phyloP scores from a whole-genome alignment of 2,797 vertebrate species.

The Nyctalus aviator region DNA sequence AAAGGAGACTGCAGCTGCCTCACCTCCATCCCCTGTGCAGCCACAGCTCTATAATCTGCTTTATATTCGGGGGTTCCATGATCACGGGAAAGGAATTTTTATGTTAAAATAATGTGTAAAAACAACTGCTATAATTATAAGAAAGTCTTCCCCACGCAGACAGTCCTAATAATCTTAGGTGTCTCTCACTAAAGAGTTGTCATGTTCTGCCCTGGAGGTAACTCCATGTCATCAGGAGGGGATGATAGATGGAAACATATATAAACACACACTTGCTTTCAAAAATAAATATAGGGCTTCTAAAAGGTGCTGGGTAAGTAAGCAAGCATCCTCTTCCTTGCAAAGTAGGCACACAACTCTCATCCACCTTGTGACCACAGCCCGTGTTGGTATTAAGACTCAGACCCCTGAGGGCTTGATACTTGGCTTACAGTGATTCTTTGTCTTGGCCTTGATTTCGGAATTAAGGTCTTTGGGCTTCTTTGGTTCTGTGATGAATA shows the following conservation, averaged over 20 bases:
- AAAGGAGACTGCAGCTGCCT: fast-evolving
- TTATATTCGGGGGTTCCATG: neutral
- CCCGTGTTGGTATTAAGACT: constrained; percentile 20
- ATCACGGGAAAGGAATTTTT: neutral
- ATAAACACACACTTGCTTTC: constrained; percentile 53
- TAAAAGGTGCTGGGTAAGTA: constrained; percentile 12
- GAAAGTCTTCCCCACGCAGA: neutral
- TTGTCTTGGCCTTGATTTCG: constrained; percentile 43
- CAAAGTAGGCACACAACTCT: neutral
- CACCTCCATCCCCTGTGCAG: too few relatives aligned
- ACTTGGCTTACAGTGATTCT: constrained; percentile 41
- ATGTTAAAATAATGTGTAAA: neutral
- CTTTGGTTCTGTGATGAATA: neutral
- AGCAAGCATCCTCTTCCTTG: constrained; percentile 34
- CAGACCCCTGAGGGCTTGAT: constrained; percentile 53
- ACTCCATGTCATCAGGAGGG: constrained; percentile 9
- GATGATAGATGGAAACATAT: constrained; percentile 40
- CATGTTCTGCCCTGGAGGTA: constrained; percentile 41
- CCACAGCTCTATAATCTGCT: neutral
- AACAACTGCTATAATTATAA: neutral
- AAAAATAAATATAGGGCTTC: constrained; percentile 56
- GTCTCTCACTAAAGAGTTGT: neutral
- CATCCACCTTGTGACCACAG: constrained; percentile 57
- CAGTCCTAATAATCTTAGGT: neutral
- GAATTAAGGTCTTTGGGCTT: constrained; percentile 7